Conservation (phyloP, 1,140 invertebrate species). For the Ostrea edulis region DNA sequence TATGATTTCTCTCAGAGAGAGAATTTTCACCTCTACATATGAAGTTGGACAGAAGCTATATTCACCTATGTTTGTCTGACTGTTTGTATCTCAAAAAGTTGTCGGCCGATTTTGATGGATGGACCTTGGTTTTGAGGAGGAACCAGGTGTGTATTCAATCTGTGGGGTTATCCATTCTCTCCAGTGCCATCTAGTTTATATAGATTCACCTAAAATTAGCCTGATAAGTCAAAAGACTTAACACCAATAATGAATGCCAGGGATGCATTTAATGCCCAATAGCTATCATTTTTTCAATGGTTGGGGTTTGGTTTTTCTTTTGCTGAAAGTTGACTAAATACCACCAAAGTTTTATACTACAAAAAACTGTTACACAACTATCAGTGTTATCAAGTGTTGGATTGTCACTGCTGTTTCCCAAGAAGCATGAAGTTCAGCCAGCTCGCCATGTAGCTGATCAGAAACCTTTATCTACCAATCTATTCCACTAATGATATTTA, state of each 20-base stretch:
- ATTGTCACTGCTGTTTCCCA: conserved; percentile 25
- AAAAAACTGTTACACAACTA: conserved; percentile 6
- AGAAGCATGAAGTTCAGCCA: conserved; percentile 17
- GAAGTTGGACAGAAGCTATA: no score
- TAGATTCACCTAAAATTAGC: neutral
- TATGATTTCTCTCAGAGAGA: no score
- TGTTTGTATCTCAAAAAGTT: no score
- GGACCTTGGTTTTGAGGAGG: no score
- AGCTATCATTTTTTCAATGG: neutral
- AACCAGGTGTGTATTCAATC: no score
- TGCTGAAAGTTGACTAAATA: neutral
- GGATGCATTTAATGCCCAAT: neutral
- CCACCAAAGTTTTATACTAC: conserved; percentile 1
- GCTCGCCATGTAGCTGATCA: conserved; percentile 22
- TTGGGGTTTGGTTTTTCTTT: neutral
- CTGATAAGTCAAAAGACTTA: neutral
- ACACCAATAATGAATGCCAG: neutral
- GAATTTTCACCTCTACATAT: no score
- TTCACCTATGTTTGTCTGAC: no score
- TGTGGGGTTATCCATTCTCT: no score
- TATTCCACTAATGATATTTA: conserved; percentile 36
- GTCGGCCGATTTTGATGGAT: no score
- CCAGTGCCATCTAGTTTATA: no score
- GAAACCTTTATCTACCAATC: conserved; percentile 33
- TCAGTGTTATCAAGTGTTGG: conserved; percentile 17